Evolutionary conservation across 1,140 invertebrate species (phyloP), one percentile per base, ranked within the genome.

Genomic region (Olivierus martensii): DNA sequence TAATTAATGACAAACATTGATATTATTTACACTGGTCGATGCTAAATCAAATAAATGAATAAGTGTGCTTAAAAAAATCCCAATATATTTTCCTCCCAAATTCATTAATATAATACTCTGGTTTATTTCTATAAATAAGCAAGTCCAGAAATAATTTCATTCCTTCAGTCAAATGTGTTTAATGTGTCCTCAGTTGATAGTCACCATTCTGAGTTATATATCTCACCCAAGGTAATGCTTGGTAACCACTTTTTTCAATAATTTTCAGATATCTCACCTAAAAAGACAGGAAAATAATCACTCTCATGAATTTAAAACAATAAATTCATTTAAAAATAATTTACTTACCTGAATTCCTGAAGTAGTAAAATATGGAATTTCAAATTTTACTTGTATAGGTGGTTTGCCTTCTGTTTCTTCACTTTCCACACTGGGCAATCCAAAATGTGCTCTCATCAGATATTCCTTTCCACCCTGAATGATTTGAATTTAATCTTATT

Each of bases 121-220:
- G 28, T 28, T 28, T 28, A 28, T 28, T 28, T 28, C 9, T 28
- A n/a, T n/a, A n/a, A n/a, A n/a, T n/a, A n/a, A n/a, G n/a, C n/a
- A n/a, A n/a, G n/a, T n/a, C 17, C 17, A 45, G 9, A 9, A 10
- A 45, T 18, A 45, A 18, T 45, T 17, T 11, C 17, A 17, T 36
- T 3, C 42, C 21, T 59, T n/a, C n/a, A n/a, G n/a, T 28, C 4
- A 28, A 43, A 43, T 43, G 9, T 38, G n/a, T 42, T 52, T 76
- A 94, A 73, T 89, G 89, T 55, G 92, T 98, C 67, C 95, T 79
- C 55, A 99, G 71, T 67, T 99, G 94, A 71, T 99, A 99, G 68
- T 99, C 95, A 36, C 96, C 96, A 71, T 99, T 99, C 68, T 99
- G 94, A 17, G 96, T 99, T 46, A 99, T 99, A 65, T 99, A 99